Base-by-base conservation (phyloP, 1,140 invertebrate species). In the Limonius californicus region DNA sequence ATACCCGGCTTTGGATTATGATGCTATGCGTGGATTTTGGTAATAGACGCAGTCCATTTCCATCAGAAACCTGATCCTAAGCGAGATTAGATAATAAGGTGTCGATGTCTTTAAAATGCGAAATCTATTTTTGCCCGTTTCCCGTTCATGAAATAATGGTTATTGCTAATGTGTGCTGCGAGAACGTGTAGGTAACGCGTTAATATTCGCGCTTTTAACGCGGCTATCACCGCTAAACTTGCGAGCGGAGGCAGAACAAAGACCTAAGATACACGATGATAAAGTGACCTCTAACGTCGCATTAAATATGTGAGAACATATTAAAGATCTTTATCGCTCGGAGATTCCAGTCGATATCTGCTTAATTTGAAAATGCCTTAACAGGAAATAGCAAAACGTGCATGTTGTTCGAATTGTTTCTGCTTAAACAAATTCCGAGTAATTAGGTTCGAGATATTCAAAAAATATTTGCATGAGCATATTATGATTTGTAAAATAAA, bases 1-100 rank as follows among this genome's bases (percentile, higher is more conserved):
- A 55, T 43, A 43, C 59, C 47, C 55, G 57, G 53, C 42, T 67
- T 59, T 53, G 61, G 57, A 66, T 67, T 62, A 59, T 63, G 61
- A 62, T 60, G 57, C 54, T 57, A 55, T 43, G 58, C 45, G 45
- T 53, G 47, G 47, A 60, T 55, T 42, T 61, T 2, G n/a, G 53
- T 39, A 30, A 35, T 56, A 59, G 39, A 45, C 14, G 45, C 56
- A 35, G 57, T 50, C 45, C 15, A 50, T 50, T 50, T 50, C 45
- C 45, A 50, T 50, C 45, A 50, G 9, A 50, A 50, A 50, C 45
- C 45, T 50, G 45, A 50, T 50, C 20, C 45, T 50, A 19, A 18
- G 4, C 45, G n/a, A 50, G 45, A 50, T 50, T 50, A 50, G 45
- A 50, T 50, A 50, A 50, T 50, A 50, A 50, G 45, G 45, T 50